These are phyloP conservation scores for Euplexia lucipara DNA, from an alignment of 2,888 invertebrate genomes.

Conservation along the genomic window DNA sequence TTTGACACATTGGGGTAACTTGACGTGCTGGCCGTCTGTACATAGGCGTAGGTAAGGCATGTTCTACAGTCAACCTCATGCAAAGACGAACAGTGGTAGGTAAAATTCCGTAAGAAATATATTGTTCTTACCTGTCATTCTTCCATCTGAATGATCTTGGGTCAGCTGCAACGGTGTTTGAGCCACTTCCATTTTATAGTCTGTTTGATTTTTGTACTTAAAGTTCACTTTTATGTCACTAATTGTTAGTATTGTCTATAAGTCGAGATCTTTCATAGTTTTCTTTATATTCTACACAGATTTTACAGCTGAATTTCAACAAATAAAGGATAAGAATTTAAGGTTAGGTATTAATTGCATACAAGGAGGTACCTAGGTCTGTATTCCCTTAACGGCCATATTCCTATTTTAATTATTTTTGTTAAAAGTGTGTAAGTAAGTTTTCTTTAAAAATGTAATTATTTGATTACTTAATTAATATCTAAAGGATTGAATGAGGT, in stretches of 20 bases:
- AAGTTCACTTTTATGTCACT: constrained; percentile 45
- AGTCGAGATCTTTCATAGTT: constrained; percentile 31
- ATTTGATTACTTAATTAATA: too few species aligned
- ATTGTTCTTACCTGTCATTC: constrained; percentile 79
- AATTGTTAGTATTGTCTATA: constrained; percentile 1
- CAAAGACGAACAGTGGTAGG: too few species aligned
- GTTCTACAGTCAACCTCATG: too few species aligned
- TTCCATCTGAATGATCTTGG: constrained; percentile 85
- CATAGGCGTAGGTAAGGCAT: too few species aligned
- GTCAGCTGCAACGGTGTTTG: constrained; percentile 86
- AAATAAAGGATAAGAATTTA: too few species aligned
- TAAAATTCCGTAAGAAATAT: background rate
- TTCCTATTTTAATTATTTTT: too few species aligned
- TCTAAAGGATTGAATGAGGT: too few species aligned
- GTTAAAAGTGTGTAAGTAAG: too few species aligned
- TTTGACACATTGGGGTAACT: too few species aligned
- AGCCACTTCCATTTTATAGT: constrained; percentile 84
- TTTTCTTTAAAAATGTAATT: too few species aligned
- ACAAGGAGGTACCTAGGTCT: constrained; percentile 40
- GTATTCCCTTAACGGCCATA: too few species aligned
- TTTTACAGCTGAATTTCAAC: constrained; percentile 1
- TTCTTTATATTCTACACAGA: background rate
- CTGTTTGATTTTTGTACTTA: background rate
- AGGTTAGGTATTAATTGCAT: background rate
- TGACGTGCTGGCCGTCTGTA: too few species aligned